Percentiles rank a stretch among this genome's conserved stretches.
These are phyloP conservation scores for Eidolon helvum DNA, from an alignment of 2,113 vertebrate genomes.

Conservation along the genomic window DNA sequence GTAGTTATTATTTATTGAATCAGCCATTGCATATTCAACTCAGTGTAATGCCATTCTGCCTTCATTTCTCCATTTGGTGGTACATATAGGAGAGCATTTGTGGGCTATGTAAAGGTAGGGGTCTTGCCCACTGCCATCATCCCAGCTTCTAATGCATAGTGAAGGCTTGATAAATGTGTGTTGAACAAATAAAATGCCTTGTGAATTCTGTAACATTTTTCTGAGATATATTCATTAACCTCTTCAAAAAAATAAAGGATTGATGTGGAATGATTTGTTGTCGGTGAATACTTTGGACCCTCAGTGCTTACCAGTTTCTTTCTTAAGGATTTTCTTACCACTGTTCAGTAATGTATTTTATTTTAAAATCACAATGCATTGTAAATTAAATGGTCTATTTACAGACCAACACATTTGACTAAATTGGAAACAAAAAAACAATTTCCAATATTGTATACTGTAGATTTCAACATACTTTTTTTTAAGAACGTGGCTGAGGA, in stretches of 20 bases:
- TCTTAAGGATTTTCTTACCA: not conserved
- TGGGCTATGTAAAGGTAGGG: not conserved
- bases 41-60: not conserved
- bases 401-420: not conserved
- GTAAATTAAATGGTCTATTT: not conserved
- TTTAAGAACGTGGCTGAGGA: not conserved
- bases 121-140: not conserved
- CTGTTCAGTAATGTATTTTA: not conserved
- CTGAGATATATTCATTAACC: not conserved
- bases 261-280: not conserved
- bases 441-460: not conserved
- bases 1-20: not conserved
- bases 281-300: not conserved
- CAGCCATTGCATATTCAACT: not conserved
- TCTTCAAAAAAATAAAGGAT: conserved; percentile 11
- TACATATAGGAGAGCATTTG: not conserved
- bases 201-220: not conserved
- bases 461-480: not conserved
- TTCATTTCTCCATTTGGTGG: not conserved
- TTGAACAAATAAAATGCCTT: not conserved
- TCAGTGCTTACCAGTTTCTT: not conserved
- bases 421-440: conserved; percentile 1
- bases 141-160: not conserved
- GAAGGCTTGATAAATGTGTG: not conserved
- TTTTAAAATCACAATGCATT: not conserved